Evolutionary conservation across 2,888 invertebrate species (phyloP), one percentile per base, ranked within the genome.

Genomic region (Xestia c-nigrum): DNA sequence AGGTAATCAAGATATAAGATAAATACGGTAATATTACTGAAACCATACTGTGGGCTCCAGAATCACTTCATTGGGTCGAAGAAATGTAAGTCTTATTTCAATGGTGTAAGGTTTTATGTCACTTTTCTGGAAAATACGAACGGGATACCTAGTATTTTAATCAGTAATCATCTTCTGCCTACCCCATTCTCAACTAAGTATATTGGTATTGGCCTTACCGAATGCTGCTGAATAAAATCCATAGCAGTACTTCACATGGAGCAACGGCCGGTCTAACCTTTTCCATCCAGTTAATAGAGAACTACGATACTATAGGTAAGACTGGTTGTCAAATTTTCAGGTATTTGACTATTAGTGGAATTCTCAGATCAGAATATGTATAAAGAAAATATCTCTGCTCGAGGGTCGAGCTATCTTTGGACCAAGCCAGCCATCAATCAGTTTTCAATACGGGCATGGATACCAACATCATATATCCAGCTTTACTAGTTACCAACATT

Each of bases 1-100:
- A 68, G 46, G 38, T 59, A 21, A 63, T 77, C 47, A 66, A 46
- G 31, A 55, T 61, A 46, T 76, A 76, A 69, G n/a, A 43, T 65
- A 40, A 63, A 21, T 21, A 52, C 19, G 38, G 40, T 69, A 79
- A 46, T 59, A 46, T 64, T 50, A 43, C 57, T 70, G 31, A 57
- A 57, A 77, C n/a, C 10, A 12, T n/a, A 14, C 19, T 57, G 9
- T 31, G 59, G 6, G n/a, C 14, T 50, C 6, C 5, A 59, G 10
- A 31, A n/a, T 12, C 12, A 55, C 10, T 21, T 5, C 16, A 5
- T 50, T 9, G 24, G 21, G 4, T 55, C 5, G 21, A 72, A 72
- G 31, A 31, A 1, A 40, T 43, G 5, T 7, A 1, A 19, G 31
- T 16, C 14, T 55, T 24, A n/a, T 4, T 46, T n/a, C 38, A n/a